Evolutionary conservation across 2,888 invertebrate genomes (phyloP).

Genomic region (Acleris literana): DNA sequence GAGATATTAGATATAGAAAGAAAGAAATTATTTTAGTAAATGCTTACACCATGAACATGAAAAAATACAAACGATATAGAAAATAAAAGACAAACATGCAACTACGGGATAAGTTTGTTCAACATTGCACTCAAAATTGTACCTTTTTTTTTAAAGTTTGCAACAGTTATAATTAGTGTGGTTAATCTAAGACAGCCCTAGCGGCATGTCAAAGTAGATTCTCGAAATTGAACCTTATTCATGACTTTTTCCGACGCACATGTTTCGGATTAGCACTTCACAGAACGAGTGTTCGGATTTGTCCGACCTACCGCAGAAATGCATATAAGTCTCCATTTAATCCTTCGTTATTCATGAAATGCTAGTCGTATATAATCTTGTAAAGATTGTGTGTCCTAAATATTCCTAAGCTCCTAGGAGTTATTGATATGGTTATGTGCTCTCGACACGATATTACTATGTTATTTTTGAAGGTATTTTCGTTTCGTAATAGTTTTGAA

Average conservation of each 20-base stretch:
- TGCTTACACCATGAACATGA: too few relatives aligned
- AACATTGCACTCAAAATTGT: background rate
- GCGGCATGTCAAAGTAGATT: constrained; percentile 55
- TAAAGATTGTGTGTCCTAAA: constrained; percentile 42
- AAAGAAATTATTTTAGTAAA: too few relatives aligned
- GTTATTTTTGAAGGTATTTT: constrained; percentile 33
- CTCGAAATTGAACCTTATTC: constrained; percentile 80
- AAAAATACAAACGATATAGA: too few relatives aligned
- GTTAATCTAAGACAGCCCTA: constrained; percentile 22
- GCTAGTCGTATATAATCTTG: constrained; percentile 65
- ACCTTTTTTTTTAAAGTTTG: background rate
- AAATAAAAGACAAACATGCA: too few relatives aligned
- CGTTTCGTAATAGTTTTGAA: constrained; percentile 28
- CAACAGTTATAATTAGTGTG: background rate
- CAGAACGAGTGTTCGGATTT: constrained; percentile 58
- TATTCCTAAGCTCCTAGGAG: constrained; percentile 42
- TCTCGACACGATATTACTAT: constrained; percentile 29
- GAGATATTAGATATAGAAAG: too few relatives aligned
- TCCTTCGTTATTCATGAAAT: constrained; percentile 71
- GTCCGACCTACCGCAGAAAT: constrained; percentile 77
- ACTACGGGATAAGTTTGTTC: too few relatives aligned
- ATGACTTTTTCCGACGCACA: constrained; percentile 75
- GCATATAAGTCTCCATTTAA: constrained; percentile 68
- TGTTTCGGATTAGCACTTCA: constrained; percentile 82
- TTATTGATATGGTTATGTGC: constrained; percentile 39